phyloP scores from a whole-genome alignment of 2,888 invertebrate genomes.

The Zonitis immaculata region DNA sequence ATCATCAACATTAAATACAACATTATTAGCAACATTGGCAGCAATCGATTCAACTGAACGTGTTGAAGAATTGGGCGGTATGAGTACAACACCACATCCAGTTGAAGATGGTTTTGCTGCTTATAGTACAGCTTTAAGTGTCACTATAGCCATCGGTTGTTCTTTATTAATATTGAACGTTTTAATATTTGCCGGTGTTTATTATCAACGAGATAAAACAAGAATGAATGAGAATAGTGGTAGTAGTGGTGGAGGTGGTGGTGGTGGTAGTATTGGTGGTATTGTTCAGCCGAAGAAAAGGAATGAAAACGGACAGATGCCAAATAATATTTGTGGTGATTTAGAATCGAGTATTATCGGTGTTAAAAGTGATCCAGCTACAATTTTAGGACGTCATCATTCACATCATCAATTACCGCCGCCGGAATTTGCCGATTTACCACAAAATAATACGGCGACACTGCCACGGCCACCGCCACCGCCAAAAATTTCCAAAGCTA shows the following conservation, averaged over 20 bases:
- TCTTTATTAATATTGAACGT: constrained; percentile 88
- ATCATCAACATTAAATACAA: constrained; percentile 40
- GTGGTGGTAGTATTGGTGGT: no score
- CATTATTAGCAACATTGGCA: constrained; percentile 42
- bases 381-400: constrained; percentile 71
- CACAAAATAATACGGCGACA: constrained; percentile 63
- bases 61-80: constrained; percentile 50
- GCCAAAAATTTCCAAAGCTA: constrained; percentile 63
- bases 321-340: constrained; percentile 84
- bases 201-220: constrained; percentile 86
- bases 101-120: constrained; percentile 81
- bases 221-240: constrained; percentile 58
- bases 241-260: constrained; percentile 43
- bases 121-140: constrained; percentile 85
- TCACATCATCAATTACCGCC: constrained; percentile 74
- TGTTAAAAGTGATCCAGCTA: constrained; percentile 60
- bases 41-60: constrained; percentile 46
- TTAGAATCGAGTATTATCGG: constrained; percentile 58
- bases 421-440: constrained; percentile 78
- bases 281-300: constrained; percentile 63
- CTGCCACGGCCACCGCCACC: constrained; percentile 65
- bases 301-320: constrained; percentile 82
- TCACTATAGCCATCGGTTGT: constrained; percentile 92
- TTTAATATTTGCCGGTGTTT: constrained; percentile 89
- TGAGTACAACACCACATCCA: constrained; percentile 55